Evolutionary conservation across 1,140 invertebrate genomes (phyloP), one percentile per base, ranked within the genome.

Genomic region (Eufriesea mexicana): DNA sequence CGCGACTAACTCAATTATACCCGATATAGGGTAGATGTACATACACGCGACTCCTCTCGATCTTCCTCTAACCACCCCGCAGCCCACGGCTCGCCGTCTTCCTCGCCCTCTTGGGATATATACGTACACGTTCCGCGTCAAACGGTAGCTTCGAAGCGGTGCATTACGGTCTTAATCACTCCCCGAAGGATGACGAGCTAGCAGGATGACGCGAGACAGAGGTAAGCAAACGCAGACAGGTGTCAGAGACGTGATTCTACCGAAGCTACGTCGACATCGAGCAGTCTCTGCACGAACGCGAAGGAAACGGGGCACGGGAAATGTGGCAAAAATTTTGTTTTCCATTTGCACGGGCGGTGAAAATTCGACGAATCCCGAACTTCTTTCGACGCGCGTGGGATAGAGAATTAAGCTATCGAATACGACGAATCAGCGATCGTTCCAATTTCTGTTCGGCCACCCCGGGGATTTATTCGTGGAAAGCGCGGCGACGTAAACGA

Each of bases 1-100:
- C 87, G 83, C 81, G 81, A 84, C 83, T 90, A 90, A 90, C 89
- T 90, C 89, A 90, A 90, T 90, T 90, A 90, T 89, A 78, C 80
- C 86, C 79, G 72, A 55, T 82, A 59, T 51, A 74, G 80, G 72
- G 70, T 49, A 66, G 79, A 73, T 35, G 71, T 55, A 57, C 49
- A 67, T 64, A 54, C 80, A 55, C 54, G 75, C n/a, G 28, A 10
- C 28, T 0, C 7, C 23, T 49, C 51, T 49, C 35, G 2, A 7
- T 8, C 51, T 67, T 59, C 59, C 20, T 54, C 61, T 62, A 1
- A 55, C 35, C 23, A n/a, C 49, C 12, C 72, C 42, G 10, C 28
- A 28, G 5, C 55, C n/a, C 18, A 35, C 28, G 16, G 9, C 57
- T 66, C 54, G n/a, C 23, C 72, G 35, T 66, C 61, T 23, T 64